phyloP scores from a whole-genome alignment of 37 sponge, comb jelly and placozoan genomes.

The Halichondria panicea region DNA sequence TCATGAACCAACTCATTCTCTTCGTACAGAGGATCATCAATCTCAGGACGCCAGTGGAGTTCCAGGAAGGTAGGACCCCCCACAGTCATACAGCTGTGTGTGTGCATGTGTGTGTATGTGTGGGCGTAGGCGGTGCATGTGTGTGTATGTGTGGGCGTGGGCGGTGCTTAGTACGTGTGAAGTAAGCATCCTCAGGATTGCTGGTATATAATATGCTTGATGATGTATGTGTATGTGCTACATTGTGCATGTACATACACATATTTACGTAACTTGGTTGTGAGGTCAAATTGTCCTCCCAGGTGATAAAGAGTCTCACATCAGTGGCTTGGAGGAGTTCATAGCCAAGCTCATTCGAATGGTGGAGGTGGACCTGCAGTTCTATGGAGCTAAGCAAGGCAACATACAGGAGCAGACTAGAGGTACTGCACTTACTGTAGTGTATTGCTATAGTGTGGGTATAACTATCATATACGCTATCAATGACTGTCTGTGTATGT shows the following conservation, averaged over 20 bases:
- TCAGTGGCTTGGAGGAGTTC: slow-evolving; percentile 32
- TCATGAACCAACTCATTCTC: slow-evolving; percentile 64
- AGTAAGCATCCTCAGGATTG: too few relatives aligned
- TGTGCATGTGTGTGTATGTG: background rate
- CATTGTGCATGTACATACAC: too few relatives aligned
- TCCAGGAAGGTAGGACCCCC: slow-evolving; percentile 16
- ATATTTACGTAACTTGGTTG: too few relatives aligned
- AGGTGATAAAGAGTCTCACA: slow-evolving; percentile 29
- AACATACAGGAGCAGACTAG: slow-evolving; percentile 45
- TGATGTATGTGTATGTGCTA: too few relatives aligned
- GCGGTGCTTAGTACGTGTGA: too few relatives aligned
- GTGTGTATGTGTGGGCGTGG: background rate
- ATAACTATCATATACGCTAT: too few relatives aligned
- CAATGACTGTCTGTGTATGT: background rate
- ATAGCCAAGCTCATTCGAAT: slow-evolving; percentile 43
- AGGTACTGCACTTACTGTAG: too few relatives aligned
- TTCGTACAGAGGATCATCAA: slow-evolving; percentile 60
- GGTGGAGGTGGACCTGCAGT: slow-evolving; percentile 60
- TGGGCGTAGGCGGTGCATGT: background rate
- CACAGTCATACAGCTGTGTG: background rate
- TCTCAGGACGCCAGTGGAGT: slow-evolving; percentile 50
- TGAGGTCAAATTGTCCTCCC: too few relatives aligned
- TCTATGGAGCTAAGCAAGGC: slow-evolving; percentile 13
- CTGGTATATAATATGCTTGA: too few relatives aligned
- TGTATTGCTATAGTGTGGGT: too few relatives aligned